Conservation (phyloP, 2,797 vertebrate genomes). For the Cetoscarus ocellatus region DNA sequence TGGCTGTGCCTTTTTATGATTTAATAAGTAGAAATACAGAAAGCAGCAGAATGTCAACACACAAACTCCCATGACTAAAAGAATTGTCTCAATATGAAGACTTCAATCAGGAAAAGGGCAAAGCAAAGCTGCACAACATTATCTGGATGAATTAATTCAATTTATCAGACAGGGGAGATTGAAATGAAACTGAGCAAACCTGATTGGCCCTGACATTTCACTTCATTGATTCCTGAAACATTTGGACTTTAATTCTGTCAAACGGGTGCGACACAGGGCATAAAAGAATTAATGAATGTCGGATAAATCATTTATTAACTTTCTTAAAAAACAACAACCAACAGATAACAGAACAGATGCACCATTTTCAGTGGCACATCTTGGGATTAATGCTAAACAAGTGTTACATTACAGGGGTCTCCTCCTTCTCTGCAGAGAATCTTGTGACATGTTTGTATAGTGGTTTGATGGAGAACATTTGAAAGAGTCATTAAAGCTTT, state of each 20-base stretch:
- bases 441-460: constrained; percentile 2
- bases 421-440: neutral
- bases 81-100: constrained; percentile 22
- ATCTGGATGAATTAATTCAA: constrained; percentile 50
- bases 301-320: constrained; percentile 13
- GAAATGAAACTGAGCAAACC: constrained; percentile 24
- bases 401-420: constrained; percentile 8
- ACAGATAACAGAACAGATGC: neutral
- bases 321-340: constrained; percentile 9
- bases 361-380: constrained; percentile 13
- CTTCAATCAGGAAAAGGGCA: constrained; percentile 27
- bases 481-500: constrained; percentile 18
- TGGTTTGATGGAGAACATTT: constrained; percentile 1
- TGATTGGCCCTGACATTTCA: constrained; percentile 64
- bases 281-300: constrained; percentile 14
- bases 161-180: constrained; percentile 47
- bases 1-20: neutral
- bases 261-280: constrained; percentile 11
- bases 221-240: constrained; percentile 41
- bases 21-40: constrained; percentile 11
- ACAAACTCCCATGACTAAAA: constrained; percentile 6
- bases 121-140: constrained; percentile 37
- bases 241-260: constrained; percentile 22
- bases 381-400: constrained; percentile 32
- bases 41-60: neutral